These are phyloP conservation scores for Anguilla anguilla DNA, from an alignment of 2,797 vertebrate species.

Conservation along the genomic window DNA sequence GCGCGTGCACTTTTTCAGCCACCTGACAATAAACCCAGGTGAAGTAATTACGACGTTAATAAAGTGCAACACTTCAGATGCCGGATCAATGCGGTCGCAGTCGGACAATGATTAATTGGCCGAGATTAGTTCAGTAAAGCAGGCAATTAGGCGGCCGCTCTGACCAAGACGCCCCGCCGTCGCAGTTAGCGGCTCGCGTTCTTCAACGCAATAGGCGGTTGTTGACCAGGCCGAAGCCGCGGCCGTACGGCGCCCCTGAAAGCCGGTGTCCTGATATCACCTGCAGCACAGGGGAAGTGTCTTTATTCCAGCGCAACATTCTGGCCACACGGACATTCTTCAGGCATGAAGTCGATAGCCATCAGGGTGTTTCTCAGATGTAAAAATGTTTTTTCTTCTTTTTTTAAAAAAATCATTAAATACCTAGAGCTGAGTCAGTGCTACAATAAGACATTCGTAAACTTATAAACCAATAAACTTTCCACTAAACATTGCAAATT, in stretches of 20 bases:
- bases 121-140: neutral
- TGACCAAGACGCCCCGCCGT: neutral
- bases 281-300: neutral
- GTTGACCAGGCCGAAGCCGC: neutral
- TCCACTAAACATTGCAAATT: too few species aligned
- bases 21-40: neutral
- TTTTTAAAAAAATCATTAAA: too few species aligned
- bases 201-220: neutral
- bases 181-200: neutral
- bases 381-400: neutral
- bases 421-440: too few species aligned
- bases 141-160: neutral
- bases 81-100: neutral
- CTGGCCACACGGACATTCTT: neutral
- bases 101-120: neutral
- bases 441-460: too few species aligned
- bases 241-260: neutral
- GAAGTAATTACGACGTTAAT: neutral
- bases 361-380: neutral
- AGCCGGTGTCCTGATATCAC: neutral
- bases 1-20: neutral
- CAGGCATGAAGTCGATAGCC: neutral
- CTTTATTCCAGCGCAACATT: neutral
- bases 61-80: conserved; percentile 2
- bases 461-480: too few species aligned